Base-by-base conservation (phyloP, 2,113 vertebrate species). In the Gymnorhina tibicen region DNA sequence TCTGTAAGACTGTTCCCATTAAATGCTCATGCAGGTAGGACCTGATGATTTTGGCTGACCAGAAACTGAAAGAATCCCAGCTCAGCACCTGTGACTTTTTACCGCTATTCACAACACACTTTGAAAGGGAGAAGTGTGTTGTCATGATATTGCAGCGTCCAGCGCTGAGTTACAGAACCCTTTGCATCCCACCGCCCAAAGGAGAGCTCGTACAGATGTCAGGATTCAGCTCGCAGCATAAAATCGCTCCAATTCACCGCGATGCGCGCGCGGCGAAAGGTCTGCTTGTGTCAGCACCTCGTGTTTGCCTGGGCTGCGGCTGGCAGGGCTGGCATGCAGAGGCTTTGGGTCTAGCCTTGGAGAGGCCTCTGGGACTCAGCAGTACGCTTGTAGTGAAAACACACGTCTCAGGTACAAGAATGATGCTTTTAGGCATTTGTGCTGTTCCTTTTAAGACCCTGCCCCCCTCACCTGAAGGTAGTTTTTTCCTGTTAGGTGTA, bases 211-310 rank as follows among this genome's bases (percentile, higher is more conserved):
- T 21, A n/a, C 2, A 11, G 47, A 2, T 23, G 11, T 39, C 33
- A 30, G 33, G 33, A 42, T 63, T 41, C 68, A 60, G 18, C 23
- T 39, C 0, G 0, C 28, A 19, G 41, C 1, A 4, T 16, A 22
- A 83, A 76, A 73, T 53, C 0, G 0, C 42, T 77, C 13, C 11
- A 3, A 13, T 41, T 77, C 23, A 9, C 37, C 24, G 44, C 0
- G 0, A 11, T 3, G 1, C 0, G 0, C 9, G 6, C 49, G 20
- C 0, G 0, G 3, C 1, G 5, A 13, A 63, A 83, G 32, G 20
- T 49, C 49, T 74, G 27, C 13, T 53, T 0, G 0, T 37, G 32
- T 44, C 50, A 67, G 60, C 33, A 15, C 20, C 17, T 0, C 28
- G 55, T 5, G 8, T 22, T 69, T 44, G 6, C 53, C 30, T 10